Evolutionary conservation across 2,113 vertebrate genomes (phyloP), one percentile per base, ranked within the genome.

Genomic region (Hyla sarda): DNA sequence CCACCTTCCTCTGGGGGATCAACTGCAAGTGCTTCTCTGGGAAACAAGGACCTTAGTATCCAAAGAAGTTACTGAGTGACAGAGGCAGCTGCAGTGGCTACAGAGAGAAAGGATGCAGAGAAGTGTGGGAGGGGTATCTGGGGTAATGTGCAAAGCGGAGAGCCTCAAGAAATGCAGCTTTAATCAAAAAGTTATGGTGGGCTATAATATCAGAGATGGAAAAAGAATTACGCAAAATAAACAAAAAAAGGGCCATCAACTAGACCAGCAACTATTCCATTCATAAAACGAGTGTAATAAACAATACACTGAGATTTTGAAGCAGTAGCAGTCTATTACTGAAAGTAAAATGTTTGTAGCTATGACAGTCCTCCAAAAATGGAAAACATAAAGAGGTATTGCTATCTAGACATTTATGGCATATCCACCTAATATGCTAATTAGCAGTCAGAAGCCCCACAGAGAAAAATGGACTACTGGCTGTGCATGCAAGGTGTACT

Each of bases 21-120:
- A 87, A 47, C 67, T 60, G 21, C 67, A 87, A 73, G 77, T 74
- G 78, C 23, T 87, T 80, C 67, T 74, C 78, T 87, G 85, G 85
- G 85, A 87, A 87, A 87, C 12, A 87, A 82, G 78, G 76, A 30
- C 34, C 56, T 65, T 8, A 32, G n/a, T 77, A 45, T 80, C 32
- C 67, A 82, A n/a, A 74, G 67, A 52, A 7, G 1, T 16, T 62
- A 25, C 25, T 62, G 78, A 87, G 67, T 82, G 85, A 87, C 78
- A 37, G 21, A n/a, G 77, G 32, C 85, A 87, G 85, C 85, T 87
- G 85, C 67, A 50, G 16, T 21, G 47, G 3, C 84, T 25, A 8
- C 34, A 16, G 65, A 58, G 48, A 69, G 76, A n/a, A n/a, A 50
- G 56, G 37, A 48, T 34, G 81, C 17, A 19, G 69, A 45, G 17